Evolutionary conservation across 53 echinoderm and acorn worm species (phyloP).

Genomic region (Paracentrotus lividus): DNA sequence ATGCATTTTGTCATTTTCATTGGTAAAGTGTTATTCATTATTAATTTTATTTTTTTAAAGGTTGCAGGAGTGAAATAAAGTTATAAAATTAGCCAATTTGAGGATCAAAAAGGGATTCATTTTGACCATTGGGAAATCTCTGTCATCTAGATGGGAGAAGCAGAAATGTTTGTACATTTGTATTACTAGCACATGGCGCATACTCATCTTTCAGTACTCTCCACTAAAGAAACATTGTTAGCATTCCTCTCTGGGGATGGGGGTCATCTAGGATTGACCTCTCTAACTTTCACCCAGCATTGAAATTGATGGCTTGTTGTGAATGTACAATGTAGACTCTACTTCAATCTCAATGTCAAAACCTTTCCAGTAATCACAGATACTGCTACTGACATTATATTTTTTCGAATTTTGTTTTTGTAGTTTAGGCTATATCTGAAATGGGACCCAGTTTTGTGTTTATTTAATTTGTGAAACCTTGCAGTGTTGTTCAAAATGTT

Average conservation of each 20-base stretch:
- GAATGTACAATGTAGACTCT: not conserved
- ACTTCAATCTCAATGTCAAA: too few species aligned
- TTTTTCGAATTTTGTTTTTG: not conserved
- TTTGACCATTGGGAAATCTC: too few species aligned
- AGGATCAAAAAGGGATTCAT: too few species aligned
- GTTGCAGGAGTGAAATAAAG: too few species aligned
- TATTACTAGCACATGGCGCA: not conserved
- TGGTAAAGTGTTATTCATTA: too few species aligned
- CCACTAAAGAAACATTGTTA: slow-evolving; percentile 43
- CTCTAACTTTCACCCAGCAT: slow-evolving; percentile 39
- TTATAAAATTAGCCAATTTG: too few species aligned
- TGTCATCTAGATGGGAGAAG: too few species aligned
- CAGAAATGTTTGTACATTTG: not conserved
- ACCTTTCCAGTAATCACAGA: too few species aligned
- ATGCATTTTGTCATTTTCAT: too few species aligned
- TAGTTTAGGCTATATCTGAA: not conserved
- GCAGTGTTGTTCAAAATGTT: not conserved
- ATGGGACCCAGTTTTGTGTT: too few species aligned
- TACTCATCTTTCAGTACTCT: slow-evolving; percentile 37
- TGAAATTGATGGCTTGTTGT: slow-evolving; percentile 4
- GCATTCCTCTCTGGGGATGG: slow-evolving; percentile 34
- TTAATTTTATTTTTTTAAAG: too few species aligned
- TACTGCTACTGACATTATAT: not conserved
- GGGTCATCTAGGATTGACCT: slow-evolving; percentile 41
- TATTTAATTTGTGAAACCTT: not conserved